Percentiles rank a stretch among this genome's conserved stretches.
Evolutionary conservation across 2,113 vertebrate species (phyloP).

Genomic region (Sebastes fasciatus): DNA sequence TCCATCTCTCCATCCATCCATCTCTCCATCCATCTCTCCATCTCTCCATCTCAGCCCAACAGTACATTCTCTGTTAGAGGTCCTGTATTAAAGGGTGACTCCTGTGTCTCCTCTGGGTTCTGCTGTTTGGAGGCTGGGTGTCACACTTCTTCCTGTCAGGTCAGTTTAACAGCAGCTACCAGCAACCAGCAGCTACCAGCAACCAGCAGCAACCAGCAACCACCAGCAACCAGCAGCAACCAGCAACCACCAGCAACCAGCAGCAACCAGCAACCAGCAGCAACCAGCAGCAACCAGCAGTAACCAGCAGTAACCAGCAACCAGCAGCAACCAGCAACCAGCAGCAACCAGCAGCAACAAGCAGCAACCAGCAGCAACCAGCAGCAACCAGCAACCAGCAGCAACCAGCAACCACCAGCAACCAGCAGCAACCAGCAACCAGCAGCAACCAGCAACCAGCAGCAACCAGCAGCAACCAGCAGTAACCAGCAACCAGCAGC

Average conservation of each 20-base stretch:
- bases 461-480: no score
- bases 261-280: not conserved
- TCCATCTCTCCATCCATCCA: no score
- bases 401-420: no score
- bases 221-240: slow-evolving; percentile 38
- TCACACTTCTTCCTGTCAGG: slow-evolving; percentile 24
- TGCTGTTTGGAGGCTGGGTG: slow-evolving; percentile 36
- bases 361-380: no score
- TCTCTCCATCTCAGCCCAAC: slow-evolving; percentile 66
- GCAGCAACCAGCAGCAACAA: no score
- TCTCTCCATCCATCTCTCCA: no score
- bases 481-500: no score
- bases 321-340: no score
- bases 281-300: slow-evolving; percentile 44
- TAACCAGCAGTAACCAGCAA: no score
- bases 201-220: slow-evolving; percentile 48
- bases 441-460: no score
- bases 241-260: not conserved
- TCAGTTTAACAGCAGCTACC: slow-evolving; percentile 26
- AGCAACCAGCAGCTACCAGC: slow-evolving; percentile 36
- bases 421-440: no score
- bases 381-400: no score
- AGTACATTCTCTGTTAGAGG: slow-evolving; percentile 80
- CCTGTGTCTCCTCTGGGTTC: slow-evolving; percentile 57
- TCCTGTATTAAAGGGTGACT: slow-evolving; percentile 78